These are phyloP conservation scores for Zaprionus lachaisei DNA, from an alignment of 1,140 invertebrate genomes.

Conservation along the genomic window DNA sequence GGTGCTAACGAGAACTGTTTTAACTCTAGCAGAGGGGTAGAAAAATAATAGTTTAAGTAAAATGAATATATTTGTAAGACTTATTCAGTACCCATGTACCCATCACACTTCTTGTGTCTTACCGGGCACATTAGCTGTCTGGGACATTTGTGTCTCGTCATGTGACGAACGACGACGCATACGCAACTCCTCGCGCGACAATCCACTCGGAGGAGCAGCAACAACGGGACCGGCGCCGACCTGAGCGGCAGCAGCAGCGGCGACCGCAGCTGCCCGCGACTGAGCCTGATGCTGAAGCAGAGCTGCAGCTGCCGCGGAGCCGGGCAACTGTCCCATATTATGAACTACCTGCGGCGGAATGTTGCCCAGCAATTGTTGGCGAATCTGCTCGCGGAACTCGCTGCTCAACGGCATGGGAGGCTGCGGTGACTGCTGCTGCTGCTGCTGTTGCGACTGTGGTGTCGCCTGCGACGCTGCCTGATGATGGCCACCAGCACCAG, in stretches of 20 bases:
- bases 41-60: slow-evolving; percentile 32
- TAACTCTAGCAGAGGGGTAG: slow-evolving; percentile 58
- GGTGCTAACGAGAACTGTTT: slow-evolving; percentile 81
- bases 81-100: too few relatives aligned
- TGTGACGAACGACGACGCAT: slow-evolving; percentile 83
- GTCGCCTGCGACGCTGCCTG: slow-evolving; percentile 22
- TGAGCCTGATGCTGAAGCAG: slow-evolving; percentile 81
- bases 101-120: slow-evolving; percentile 26
- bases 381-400: slow-evolving; percentile 81
- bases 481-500: slow-evolving; percentile 27
- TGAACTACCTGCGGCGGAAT: slow-evolving; percentile 80
- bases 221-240: slow-evolving; percentile 60
- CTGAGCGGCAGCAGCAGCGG: slow-evolving; percentile 71
- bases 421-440: slow-evolving; percentile 45
- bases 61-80: neutral
- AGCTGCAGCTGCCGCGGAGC: slow-evolving; percentile 77
- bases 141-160: slow-evolving; percentile 82
- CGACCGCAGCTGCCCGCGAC: slow-evolving; percentile 75
- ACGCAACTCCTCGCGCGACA: slow-evolving; percentile 80
- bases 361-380: slow-evolving; percentile 76
- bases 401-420: slow-evolving; percentile 77
- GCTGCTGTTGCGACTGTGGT: slow-evolving; percentile 23
- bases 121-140: slow-evolving; percentile 69
- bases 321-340: slow-evolving; percentile 75
- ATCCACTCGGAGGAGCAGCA: slow-evolving; percentile 23